Percentiles rank a stretch among this genome's conserved stretches.
These are phyloP conservation scores for Acyrthosiphon pisum DNA, from an alignment of 1,140 invertebrate species.

Conservation along the genomic window DNA sequence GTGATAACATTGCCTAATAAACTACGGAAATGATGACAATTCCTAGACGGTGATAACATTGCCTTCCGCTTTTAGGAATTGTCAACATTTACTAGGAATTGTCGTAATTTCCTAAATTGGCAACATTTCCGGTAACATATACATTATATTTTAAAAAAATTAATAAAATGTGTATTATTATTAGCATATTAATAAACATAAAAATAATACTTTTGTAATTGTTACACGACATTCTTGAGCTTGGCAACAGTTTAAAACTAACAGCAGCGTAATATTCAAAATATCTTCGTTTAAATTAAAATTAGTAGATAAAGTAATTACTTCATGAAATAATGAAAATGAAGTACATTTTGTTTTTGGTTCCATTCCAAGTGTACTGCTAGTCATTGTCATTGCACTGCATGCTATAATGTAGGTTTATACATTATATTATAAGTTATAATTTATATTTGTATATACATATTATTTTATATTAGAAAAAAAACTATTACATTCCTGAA, in stretches of 20 bases:
- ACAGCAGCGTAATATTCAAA: background rate
- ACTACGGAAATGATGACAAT: no score
- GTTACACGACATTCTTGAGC: constrained; percentile 37
- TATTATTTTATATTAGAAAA: background rate
- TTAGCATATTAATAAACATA: background rate
- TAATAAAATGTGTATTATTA: background rate
- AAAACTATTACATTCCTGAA: background rate
- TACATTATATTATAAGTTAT: background rate
- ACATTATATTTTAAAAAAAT: background rate
- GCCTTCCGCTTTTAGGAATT: no score
- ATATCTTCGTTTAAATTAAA: background rate
- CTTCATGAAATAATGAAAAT: constrained; percentile 48
- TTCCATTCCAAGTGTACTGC: constrained; percentile 30
- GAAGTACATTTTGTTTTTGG: constrained; percentile 37
- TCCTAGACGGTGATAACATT: no score
- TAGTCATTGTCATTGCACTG: constrained; percentile 46
- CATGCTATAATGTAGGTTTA: background rate
- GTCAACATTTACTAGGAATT: no score
- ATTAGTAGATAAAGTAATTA: constrained; percentile 9
- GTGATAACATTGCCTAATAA: no score
- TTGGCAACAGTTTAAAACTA: constrained; percentile 34
- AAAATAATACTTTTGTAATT: constrained; percentile 26
- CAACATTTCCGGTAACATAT: no score
- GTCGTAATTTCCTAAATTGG: no score
- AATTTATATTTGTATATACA: background rate